Base-by-base conservation (phyloP, 2,888 invertebrate species). In the Callyntrura sp. region DNA sequence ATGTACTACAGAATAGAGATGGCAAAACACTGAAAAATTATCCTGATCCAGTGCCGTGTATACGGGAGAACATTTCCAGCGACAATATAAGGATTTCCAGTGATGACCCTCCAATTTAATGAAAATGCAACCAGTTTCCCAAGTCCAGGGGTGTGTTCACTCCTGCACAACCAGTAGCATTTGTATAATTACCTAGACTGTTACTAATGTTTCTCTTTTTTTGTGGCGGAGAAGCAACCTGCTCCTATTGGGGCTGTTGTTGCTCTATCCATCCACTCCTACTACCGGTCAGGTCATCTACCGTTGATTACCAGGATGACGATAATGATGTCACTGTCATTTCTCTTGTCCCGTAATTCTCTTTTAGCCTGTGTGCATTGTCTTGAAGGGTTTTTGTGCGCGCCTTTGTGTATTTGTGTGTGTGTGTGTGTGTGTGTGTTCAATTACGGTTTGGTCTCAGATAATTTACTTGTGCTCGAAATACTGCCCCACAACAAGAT, bases 381-480 rank as follows among this genome's bases (percentile, higher is more conserved):
- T 55, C n/a, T 55, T n/a, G n/a, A n/a, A n/a, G n/a, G n/a, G n/a
- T n/a, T n/a, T n/a, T n/a, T n/a, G n/a, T n/a, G n/a, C n/a, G n/a
- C n/a, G n/a, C n/a, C n/a, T n/a, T n/a, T n/a, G n/a, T n/a, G n/a
- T n/a, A n/a, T n/a, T n/a, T n/a, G n/a, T n/a, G n/a, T n/a, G n/a
- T 14, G 14, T 55, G 20, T 57, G 57, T 45, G 73, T 43, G 73
- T 65, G 28, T 12, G 43, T 17, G 20, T 23, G 11, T 23, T 17
- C 5, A 73, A 73, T 45, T 45, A 73, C 14, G 20, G n/a, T n/a
- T 55, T 51, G 20, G 76, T 76, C 51, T 12, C 51, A 51, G 76
- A 55, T 76, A 51, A 55, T 76, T 76, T 76, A 51, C 76, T 25
- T 76, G 25, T 76, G n/a, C 14, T 76, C 55, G 55, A 43, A 43